These are phyloP conservation scores for Fregetta grallaria DNA, from an alignment of 2,113 vertebrate species.

Conservation along the genomic window DNA sequence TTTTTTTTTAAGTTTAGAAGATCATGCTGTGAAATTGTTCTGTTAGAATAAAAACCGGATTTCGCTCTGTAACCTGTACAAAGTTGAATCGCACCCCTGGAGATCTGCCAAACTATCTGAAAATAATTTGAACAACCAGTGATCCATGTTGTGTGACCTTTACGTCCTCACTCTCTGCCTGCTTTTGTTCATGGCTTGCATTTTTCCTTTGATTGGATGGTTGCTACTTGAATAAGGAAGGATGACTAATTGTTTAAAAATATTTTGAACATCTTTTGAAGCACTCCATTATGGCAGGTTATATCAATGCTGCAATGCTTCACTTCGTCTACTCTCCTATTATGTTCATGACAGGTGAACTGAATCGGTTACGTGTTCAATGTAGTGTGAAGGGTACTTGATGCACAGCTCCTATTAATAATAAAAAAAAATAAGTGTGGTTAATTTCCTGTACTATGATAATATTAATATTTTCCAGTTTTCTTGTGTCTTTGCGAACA, in stretches of 20 bases:
- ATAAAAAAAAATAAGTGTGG: background rate
- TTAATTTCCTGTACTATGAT: background rate
- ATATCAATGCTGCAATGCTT: background rate
- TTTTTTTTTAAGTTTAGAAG: background rate
- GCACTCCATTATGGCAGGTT: background rate
- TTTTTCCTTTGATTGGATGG: background rate
- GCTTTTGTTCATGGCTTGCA: background rate
- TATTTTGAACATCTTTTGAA: conserved; percentile 13
- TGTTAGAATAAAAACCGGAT: background rate
- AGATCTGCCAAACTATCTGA: conserved; percentile 1
- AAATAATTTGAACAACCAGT: conserved; percentile 33
- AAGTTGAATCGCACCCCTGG: background rate
- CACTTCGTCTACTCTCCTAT: background rate
- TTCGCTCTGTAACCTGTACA: background rate
- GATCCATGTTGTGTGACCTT: conserved; percentile 24
- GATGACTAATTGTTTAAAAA: conserved; percentile 28
- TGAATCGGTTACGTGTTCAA: background rate
- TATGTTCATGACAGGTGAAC: background rate
- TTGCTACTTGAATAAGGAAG: conserved; percentile 1
- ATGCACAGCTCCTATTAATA: background rate
- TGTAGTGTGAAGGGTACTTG: background rate
- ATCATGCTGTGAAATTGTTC: background rate
- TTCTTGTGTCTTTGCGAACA: background rate
- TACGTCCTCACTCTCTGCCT: background rate
- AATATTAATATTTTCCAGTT: background rate